A percentile compares a stretch with the other conserved stretches of the same genome.
These are phyloP conservation scores for Xylota segnis DNA, from an alignment of 2,888 invertebrate species.

Conservation along the genomic window DNA sequence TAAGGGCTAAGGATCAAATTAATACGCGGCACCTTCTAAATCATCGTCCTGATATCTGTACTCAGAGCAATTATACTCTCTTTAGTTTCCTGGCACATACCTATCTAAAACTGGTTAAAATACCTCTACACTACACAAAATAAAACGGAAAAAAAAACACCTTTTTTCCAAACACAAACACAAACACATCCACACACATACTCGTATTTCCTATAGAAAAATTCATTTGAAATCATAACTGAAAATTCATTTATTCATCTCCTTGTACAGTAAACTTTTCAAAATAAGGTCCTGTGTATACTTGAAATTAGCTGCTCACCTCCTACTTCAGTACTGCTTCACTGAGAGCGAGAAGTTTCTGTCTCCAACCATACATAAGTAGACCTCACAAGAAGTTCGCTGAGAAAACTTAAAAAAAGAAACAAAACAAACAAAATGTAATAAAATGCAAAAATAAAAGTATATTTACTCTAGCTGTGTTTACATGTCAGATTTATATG, in stretches of 20 bases:
- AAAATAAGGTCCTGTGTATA: constrained; percentile 57
- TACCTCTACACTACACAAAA: constrained; percentile 1
- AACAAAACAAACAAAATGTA: constrained; percentile 61
- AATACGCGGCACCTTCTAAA: no score
- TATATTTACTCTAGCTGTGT: constrained; percentile 70
- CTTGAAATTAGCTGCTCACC: constrained; percentile 61
- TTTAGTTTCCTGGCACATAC: no score
- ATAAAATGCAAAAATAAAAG: constrained; percentile 73
- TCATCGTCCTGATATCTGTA: no score
- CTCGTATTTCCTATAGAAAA: constrained; percentile 28
- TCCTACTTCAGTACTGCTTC: constrained; percentile 46
- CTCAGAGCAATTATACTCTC: no score
- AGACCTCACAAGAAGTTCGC: constrained; percentile 56
- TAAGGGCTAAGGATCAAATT: no score
- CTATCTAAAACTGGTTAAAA: not conserved
- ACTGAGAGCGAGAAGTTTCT: constrained; percentile 50
- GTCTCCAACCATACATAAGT: constrained; percentile 46
- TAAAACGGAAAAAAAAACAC: constrained; percentile 17
- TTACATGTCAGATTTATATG: constrained; percentile 62
- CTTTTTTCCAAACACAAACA: not conserved
- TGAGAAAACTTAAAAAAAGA: constrained; percentile 42
- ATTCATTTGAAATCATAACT: constrained; percentile 55
- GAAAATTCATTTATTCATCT: constrained; percentile 72
- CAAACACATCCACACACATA: constrained; percentile 2
- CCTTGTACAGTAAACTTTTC: constrained; percentile 70